phyloP scores from a whole-genome alignment of 1,140 invertebrate species.

The Eufriesea mexicana region DNA sequence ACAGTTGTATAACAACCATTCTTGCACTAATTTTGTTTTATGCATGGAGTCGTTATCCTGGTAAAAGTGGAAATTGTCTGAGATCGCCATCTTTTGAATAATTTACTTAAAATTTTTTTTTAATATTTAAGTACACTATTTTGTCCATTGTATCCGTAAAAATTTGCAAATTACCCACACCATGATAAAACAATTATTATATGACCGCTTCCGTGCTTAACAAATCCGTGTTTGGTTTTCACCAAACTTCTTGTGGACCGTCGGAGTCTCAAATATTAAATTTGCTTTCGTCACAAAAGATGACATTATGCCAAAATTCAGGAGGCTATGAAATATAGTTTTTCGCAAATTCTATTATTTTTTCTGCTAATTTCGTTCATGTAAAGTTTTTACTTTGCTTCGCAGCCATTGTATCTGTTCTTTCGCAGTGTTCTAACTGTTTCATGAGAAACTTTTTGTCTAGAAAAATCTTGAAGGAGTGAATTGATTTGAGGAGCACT shows the following conservation, averaged over 20 bases:
- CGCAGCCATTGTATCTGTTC: too few relatives aligned
- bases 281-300: too few relatives aligned
- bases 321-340: slow-evolving; percentile 38
- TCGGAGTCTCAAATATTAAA: too few relatives aligned
- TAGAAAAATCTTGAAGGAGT: too few relatives aligned
- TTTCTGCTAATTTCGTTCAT: slow-evolving; percentile 53
- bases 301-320: not conserved
- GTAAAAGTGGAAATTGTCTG: too few relatives aligned
- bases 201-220: slow-evolving; percentile 72
- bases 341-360: slow-evolving; percentile 59
- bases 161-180: slow-evolving; percentile 69
- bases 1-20: slow-evolving; percentile 57
- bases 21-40: slow-evolving; percentile 57
- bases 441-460: slow-evolving; percentile 12
- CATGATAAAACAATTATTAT: slow-evolving; percentile 71
- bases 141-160: slow-evolving; percentile 74
- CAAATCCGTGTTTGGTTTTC: too few relatives aligned
- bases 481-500: too few relatives aligned
- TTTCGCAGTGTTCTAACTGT: not conserved
- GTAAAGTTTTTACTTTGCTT: slow-evolving; percentile 47
- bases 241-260: not conserved
- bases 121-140: slow-evolving; percentile 58
- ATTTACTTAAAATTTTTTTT: slow-evolving; percentile 58
- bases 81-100: slow-evolving; percentile 65
- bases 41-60: slow-evolving; percentile 76